Evolutionary conservation across 2,888 invertebrate species (phyloP), one percentile per base, ranked within the genome.

Genomic region (Drosophila mettleri): DNA sequence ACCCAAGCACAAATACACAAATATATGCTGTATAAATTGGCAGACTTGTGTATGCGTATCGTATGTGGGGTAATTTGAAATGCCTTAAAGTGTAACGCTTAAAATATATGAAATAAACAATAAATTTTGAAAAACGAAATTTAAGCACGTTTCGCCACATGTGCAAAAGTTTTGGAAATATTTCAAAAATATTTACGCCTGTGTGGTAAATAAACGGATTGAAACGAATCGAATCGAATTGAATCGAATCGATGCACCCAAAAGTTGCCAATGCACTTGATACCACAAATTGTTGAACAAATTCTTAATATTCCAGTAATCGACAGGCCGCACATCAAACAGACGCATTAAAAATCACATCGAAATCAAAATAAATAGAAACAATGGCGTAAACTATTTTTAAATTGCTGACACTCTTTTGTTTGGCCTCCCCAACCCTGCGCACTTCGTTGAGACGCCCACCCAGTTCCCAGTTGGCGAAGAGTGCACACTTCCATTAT

Each of bases 321-420:
- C 67, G 60, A 38, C 49, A 64, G 10, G 41, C 18, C 39, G 46
- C 57, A 46, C n/a, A 57, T 24, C 14, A 51, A 22, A 29, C 10
- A 34, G n/a, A 51, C 63, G 57, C 49, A 62, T 49, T 48, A 64
- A 65, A 59, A 54, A 55, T 54, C 53, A 73, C 38, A 52, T n/a
- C 38, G 55, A 72, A 74, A 84, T 71, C 87, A 79, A 66, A 83
- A 72, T 62, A 80, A 82, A 77, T 86, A 68, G 83, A 86, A 86
- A 82, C 76, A 74, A 71, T 67, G 75, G 69, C 75, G 69, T 69
- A 77, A 87, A 86, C 83, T 84, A 84, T 84, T 84, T 84, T 46
- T 84, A 84, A 84, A 87, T 68, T 72, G 79, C 83, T 84, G 83
- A 84, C 83, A 84, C 83, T 84, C 86, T 81, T 86, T 86, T 83